These are phyloP conservation scores for Leptatherina wallacei DNA, from an alignment of 2,797 vertebrate genomes.

Conservation along the genomic window DNA sequence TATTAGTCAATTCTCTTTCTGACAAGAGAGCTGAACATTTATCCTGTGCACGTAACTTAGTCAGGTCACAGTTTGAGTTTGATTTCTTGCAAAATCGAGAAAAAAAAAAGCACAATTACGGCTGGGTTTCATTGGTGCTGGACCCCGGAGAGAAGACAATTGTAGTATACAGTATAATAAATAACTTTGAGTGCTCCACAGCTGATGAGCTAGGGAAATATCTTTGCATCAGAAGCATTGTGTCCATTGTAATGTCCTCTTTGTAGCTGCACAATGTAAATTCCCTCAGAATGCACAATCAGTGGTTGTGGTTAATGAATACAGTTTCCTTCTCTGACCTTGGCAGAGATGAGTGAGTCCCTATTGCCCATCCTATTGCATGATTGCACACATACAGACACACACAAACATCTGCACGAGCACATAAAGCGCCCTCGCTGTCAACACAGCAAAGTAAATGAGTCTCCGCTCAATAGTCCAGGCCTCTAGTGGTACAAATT, in stretches of 20 bases:
- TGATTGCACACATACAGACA: constrained; percentile 50
- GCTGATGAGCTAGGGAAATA: constrained; percentile 50
- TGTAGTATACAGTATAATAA: constrained; percentile 22
- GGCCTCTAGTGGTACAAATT: constrained; percentile 66
- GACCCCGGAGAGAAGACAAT: constrained; percentile 34
- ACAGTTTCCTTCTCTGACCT: constrained; percentile 72
- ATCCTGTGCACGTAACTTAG: constrained; percentile 18
- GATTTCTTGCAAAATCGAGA: constrained; percentile 24
- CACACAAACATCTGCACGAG: constrained; percentile 30
- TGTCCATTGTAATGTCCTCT: constrained; percentile 43
- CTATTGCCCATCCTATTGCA: constrained; percentile 43
- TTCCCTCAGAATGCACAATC: constrained; percentile 67
- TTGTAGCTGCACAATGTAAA: constrained; percentile 58
- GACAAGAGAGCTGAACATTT: constrained; percentile 32
- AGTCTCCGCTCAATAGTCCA: constrained; percentile 60
- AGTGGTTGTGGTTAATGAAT: constrained; percentile 62
- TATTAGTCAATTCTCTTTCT: constrained; percentile 59
- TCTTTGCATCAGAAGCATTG: constrained; percentile 43
- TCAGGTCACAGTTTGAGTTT: constrained; percentile 22
- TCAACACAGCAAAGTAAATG: constrained; percentile 63
- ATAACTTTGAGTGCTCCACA: constrained; percentile 7
- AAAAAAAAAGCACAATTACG: constrained; percentile 22
- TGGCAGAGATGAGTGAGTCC: constrained; percentile 65
- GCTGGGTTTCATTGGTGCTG: constrained; percentile 36
- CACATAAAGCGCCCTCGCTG: constrained; percentile 50